A percentile compares a stretch with the other conserved stretches of the same genome.
phyloP scores from a whole-genome alignment of 2,113 vertebrate genomes.

The Aldabrachelys gigantea region DNA sequence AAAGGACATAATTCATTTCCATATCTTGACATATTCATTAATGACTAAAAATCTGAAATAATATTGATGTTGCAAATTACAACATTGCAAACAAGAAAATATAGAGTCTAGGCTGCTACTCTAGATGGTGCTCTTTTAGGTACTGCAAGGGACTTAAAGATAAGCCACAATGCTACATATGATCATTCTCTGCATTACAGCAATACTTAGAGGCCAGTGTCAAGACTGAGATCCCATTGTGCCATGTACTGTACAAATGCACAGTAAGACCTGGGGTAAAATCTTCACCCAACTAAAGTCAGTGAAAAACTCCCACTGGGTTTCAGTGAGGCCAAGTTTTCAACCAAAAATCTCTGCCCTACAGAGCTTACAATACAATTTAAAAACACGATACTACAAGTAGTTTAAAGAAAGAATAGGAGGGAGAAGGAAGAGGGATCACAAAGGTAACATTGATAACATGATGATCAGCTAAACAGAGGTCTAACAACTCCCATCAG shows the following conservation, averaged over 20 bases:
- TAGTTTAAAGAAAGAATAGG: neutral
- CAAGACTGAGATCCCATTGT: neutral
- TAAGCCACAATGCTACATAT: neutral
- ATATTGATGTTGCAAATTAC: slow-evolving; percentile 30
- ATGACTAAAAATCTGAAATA: slow-evolving; percentile 41
- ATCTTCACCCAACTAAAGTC: neutral
- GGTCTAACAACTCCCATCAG: neutral
- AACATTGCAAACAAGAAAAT: slow-evolving; percentile 35
- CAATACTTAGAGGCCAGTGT: neutral
- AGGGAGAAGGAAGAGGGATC: neutral
- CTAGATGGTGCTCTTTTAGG: neutral
- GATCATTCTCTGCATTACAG: neutral
- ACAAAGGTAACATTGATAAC: neutral
- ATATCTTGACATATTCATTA: slow-evolving; percentile 61
- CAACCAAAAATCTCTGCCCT: neutral
- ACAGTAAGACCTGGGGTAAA: accelerated
- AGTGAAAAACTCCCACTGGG: neutral
- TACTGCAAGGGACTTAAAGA: neutral
- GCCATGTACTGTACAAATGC: neutral
- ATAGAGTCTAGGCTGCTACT: slow-evolving; percentile 13
- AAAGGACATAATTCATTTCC: slow-evolving; percentile 27
- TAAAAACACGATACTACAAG: neutral
- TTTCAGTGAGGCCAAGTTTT: neutral
- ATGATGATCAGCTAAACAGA: neutral
- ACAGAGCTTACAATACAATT: neutral